Evolutionary conservation across 1,140 invertebrate species (phyloP), one percentile per base, ranked within the genome.

Genomic region (Drosophila guanche): DNA sequence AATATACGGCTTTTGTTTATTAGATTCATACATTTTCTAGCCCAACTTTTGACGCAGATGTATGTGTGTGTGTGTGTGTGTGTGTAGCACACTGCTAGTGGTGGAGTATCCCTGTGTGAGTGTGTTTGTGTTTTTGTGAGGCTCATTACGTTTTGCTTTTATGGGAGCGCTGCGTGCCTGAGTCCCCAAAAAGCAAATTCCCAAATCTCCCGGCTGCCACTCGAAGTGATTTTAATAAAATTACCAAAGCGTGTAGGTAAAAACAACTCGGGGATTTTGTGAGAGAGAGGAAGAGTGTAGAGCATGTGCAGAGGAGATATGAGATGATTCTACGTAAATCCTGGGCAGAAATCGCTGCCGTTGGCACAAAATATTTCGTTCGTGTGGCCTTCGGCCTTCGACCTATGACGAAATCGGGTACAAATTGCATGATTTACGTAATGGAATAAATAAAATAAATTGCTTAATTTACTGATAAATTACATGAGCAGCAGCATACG

Each of bases 391-490:
- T 62, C 52, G 47, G 58, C 52, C 41, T 29, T 62, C 52, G 79
- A 40, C 60, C 68, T 80, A 77, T 88, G 84, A 88, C 85, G 83
- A 76, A 88, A 88, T 88, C 79, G 78, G 76, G 78, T 79, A 67
- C 79, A 89, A 89, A 89, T 89, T 88, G 88, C 89, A 89, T 90
- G 88, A 90, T 90, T 90, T 90, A 90, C 88, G 79, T 89, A 90
- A 90, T 84, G 84, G 88, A 90, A 90, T 90, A 90, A 90, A 90
- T 90, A 90, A 90, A 90, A 90, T 88, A 90, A 90, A 90, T 90
- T 90, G 88, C 88, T 90, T 90, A 90, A 90, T 90, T 90, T 90
- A 90, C 88, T 90, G 88, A 90, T 90, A 90, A 90, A 90, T 90
- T 90, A 88, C 83, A 83, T 79, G 71, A 57, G 67, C 79, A 88